A percentile compares a stretch with the other conserved stretches of the same genome.
These are phyloP conservation scores for Geodia barretti DNA, from an alignment of 37 sponge, comb jelly and placozoan genomes.

Conservation along the genomic window DNA sequence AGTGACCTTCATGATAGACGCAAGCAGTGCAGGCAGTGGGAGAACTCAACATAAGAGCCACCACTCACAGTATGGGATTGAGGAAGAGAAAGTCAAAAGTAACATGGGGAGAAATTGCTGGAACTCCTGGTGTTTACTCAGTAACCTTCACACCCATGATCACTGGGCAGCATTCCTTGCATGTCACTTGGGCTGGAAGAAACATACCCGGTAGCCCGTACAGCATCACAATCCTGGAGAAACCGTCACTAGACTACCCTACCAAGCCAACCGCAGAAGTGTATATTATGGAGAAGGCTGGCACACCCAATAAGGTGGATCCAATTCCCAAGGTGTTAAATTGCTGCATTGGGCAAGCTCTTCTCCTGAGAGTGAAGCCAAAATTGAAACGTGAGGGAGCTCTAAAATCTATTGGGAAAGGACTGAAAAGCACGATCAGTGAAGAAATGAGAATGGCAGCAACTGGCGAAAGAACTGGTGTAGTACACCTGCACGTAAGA, in stretches of 20 bases:
- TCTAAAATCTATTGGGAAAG: too few species aligned
- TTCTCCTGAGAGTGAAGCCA: too few species aligned
- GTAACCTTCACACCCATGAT: constrained; percentile 16
- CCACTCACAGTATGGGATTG: constrained; percentile 6
- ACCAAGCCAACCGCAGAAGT: constrained; percentile 18
- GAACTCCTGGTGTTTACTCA: background rate
- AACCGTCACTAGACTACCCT: too few species aligned
- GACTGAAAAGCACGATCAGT: too few species aligned
- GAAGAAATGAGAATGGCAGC: too few species aligned
- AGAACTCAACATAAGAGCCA: constrained; percentile 14
- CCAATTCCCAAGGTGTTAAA: too few species aligned
- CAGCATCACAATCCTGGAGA: constrained; percentile 4
- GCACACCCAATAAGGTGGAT: too few species aligned
- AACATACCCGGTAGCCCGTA: constrained; percentile 67
- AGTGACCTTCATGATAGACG: constrained; percentile 46
- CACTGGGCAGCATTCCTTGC: constrained; percentile 18
- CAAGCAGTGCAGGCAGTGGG: constrained; percentile 52
- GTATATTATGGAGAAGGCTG: constrained; percentile 5
- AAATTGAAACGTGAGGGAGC: too few species aligned
- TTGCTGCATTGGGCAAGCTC: too few species aligned
- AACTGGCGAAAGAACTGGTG: too few species aligned
- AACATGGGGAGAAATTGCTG: background rate
- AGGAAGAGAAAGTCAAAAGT: background rate
- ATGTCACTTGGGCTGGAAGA: constrained; percentile 43
- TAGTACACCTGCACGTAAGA: too few species aligned